Conservation (phyloP, 1,140 invertebrate species). For the Bathynomus jamesi region DNA sequence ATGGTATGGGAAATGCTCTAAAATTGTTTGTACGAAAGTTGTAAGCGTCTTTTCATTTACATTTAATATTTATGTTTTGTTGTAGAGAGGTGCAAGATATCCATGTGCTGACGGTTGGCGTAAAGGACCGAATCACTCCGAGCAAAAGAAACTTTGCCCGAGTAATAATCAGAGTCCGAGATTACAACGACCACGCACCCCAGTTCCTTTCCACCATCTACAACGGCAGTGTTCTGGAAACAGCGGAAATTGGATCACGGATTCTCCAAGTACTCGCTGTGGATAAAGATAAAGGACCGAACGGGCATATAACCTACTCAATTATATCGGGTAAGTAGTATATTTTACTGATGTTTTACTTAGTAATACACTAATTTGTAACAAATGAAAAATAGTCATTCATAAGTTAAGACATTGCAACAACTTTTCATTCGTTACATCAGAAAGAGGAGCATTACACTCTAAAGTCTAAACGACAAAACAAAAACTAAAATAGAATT, state of each 20-base stretch:
- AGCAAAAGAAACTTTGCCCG: conserved; percentile 75
- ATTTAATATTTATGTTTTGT: neutral
- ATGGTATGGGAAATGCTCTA: too few species aligned
- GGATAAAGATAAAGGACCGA: conserved; percentile 71
- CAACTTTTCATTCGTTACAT: too few species aligned
- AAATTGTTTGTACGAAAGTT: too few species aligned
- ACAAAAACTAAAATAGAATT: too few species aligned
- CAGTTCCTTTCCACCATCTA: conserved; percentile 66
- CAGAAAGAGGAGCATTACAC: too few species aligned
- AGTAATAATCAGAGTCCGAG: conserved; percentile 66
- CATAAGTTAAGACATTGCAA: too few species aligned
- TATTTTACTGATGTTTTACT: too few species aligned
- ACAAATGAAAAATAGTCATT: too few species aligned
- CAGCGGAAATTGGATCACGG: conserved; percentile 60
- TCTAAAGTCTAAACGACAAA: too few species aligned
- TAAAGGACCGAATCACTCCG: conserved; percentile 77
- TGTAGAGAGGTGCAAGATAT: conserved; percentile 57
- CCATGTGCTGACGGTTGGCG: conserved; percentile 81
- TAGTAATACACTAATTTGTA: too few species aligned
- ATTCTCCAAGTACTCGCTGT: conserved; percentile 65
- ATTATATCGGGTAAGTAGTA: conserved; percentile 59
- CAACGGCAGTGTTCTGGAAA: conserved; percentile 63
- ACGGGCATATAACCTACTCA: conserved; percentile 68
- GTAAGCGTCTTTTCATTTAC: neutral
- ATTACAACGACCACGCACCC: conserved; percentile 83